Percentiles rank a stretch among this genome's conserved stretches.
Evolutionary conservation across 2,797 vertebrate genomes (phyloP).

Genomic region (Catostomus latipinnis): DNA sequence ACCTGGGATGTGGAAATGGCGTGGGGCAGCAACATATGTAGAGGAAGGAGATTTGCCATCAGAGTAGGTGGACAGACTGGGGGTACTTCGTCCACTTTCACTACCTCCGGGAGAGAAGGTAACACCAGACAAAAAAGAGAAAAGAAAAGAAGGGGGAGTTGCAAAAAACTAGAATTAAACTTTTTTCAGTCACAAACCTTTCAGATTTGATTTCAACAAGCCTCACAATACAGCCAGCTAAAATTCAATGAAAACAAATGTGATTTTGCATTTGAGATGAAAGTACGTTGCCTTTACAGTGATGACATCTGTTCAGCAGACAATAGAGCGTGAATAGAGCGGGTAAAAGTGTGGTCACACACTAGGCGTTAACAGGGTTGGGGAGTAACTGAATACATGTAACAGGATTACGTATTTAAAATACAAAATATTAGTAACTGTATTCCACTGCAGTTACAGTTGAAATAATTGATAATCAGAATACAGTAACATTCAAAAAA

Average conservation of each 20-base stretch:
- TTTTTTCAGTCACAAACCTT: neutral
- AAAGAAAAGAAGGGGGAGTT: slow-evolving; percentile 51
- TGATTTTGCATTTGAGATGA: neutral
- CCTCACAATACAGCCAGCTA: slow-evolving; percentile 64
- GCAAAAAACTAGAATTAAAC: neutral
- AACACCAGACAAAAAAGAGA: slow-evolving; percentile 69
- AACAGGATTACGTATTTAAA: too few species aligned
- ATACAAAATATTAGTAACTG: too few species aligned
- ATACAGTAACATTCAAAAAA: too few species aligned
- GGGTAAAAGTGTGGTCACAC: too few species aligned
- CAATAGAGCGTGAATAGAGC: neutral
- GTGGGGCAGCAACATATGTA: slow-evolving; percentile 93
- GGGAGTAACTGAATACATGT: too few species aligned
- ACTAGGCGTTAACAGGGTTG: too few species aligned
- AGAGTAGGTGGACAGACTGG: slow-evolving; percentile 94
- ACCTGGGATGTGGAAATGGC: slow-evolving; percentile 99
- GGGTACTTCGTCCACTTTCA: slow-evolving; percentile 97
- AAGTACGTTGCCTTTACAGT: slow-evolving; percentile 22
- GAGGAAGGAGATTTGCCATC: slow-evolving; percentile 94
- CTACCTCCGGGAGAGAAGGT: slow-evolving; percentile 85
- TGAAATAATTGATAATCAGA: too few species aligned
- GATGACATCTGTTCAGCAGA: slow-evolving; percentile 8
- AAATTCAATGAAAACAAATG: neutral
- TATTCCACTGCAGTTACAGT: too few species aligned
- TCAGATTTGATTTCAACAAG: slow-evolving; percentile 22